Base-by-base conservation (phyloP, 2,113 vertebrate genomes). In the Melierax canorus region DNA sequence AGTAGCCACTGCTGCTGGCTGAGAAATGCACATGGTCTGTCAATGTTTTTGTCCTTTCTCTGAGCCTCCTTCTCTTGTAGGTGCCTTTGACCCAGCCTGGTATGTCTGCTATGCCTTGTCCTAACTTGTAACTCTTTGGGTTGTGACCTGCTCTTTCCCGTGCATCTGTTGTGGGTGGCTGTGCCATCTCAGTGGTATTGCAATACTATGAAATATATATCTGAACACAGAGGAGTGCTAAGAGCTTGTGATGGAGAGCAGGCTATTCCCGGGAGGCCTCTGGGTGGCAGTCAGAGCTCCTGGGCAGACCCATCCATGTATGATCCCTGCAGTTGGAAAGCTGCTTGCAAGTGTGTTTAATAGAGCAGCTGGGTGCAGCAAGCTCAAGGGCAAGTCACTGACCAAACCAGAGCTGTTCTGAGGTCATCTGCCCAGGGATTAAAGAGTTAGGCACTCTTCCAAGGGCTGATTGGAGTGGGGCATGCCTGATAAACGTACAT, bases 161-260 rank as follows among this genome's bases (percentile, higher is more conserved):
- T 46, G 34, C 27, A 15, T 60, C 39, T 55, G 36, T 14, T 59
- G 38, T n/a, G 77, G 16, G 72, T 3, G 4, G 15, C 59, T 74
- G 45, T 66, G 77, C 76, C 3, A 1, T n/a, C 76, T 83, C 39
- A 6, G 48, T 24, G 63, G 23, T 48, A 19, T 8, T 67, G 41
- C 66, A 36, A 6, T 34, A 0, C 46, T 46, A 1, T 17, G 41
- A 55, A 78, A 66, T 22, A 8, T 1, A 0, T 30, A 14, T 75
- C 46, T 51, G 67, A 29, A 45, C 34, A 7, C 51, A 41, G 38
- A 55, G 39, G 32, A 76, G 38, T 9, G 36, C 76, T 51, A 4
- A 6, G 6, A 75, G 67, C 27, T 41, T 15, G 12, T 58, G 41
- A 13, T 45, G 29, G 58, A 78, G 73, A 67, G 69, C 67, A 55